These are phyloP conservation scores for Drosophila greeni DNA, from an alignment of 2,888 invertebrate species.

Conservation along the genomic window DNA sequence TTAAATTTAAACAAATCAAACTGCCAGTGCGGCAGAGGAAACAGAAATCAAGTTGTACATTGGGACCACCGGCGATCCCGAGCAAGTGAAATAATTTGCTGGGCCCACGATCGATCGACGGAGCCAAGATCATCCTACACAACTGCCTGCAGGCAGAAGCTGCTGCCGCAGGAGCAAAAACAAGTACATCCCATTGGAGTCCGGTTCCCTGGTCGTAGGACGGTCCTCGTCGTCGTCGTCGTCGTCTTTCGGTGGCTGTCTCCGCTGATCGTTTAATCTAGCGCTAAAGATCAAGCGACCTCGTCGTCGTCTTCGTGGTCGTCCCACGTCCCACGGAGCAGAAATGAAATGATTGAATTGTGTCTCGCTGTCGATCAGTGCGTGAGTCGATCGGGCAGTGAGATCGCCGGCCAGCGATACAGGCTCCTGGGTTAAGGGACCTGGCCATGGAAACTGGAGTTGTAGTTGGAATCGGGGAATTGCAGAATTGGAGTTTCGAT, in stretches of 20 bases:
- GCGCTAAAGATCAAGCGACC: conserved; percentile 70
- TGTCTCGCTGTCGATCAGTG: conserved; percentile 73
- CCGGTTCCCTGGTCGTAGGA: conserved; percentile 33
- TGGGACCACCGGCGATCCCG: conserved; percentile 68
- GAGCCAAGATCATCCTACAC: conserved; percentile 59
- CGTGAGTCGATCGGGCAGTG: conserved; percentile 54
- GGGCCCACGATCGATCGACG: conserved; percentile 43
- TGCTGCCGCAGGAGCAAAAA: conserved; percentile 31
- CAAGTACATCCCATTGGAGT: conserved; percentile 46
- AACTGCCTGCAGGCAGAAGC: conserved; percentile 17
- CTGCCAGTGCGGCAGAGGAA: conserved; percentile 68
- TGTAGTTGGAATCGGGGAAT: conserved; percentile 1
- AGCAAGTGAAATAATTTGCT: conserved; percentile 73
- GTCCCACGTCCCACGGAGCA: conserved; percentile 50
- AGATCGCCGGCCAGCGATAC: conserved; percentile 64
- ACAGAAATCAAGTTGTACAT: conserved; percentile 74
- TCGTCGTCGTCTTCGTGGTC: conserved; percentile 26
- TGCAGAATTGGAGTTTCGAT: conserved; percentile 43
- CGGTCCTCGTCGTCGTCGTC: conserved; percentile 11
- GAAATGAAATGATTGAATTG: conserved; percentile 74
- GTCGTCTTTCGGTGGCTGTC: conserved; percentile 53
- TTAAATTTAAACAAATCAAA: conserved; percentile 75
- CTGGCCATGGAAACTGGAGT: background rate
- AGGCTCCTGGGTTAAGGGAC: conserved; percentile 9
- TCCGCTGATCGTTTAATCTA: conserved; percentile 76